Evolutionary conservation across 2,888 invertebrate genomes (phyloP).

Genomic region (Tinea pellionella): DNA sequence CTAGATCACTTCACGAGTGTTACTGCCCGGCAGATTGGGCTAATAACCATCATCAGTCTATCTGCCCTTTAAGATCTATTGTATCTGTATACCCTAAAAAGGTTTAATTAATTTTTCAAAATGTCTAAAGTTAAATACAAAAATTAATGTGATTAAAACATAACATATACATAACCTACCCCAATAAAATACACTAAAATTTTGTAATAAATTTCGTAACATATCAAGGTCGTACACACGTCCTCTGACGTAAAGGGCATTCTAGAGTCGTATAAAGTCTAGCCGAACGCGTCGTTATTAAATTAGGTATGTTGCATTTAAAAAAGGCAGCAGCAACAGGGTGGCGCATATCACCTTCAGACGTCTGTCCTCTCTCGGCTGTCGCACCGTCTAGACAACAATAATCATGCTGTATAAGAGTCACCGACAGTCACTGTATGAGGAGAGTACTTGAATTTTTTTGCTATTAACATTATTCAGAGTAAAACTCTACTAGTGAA

Average conservation of each 20-base stretch:
- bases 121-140: no score
- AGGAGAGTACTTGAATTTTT: not conserved
- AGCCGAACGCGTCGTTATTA: constrained; percentile 15
- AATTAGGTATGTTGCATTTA: constrained; percentile 37
- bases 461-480: not conserved
- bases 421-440: not conserved
- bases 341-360: constrained; percentile 45
- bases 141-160: no score
- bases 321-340: constrained; percentile 18
- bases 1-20: no score
- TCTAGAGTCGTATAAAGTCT: constrained; percentile 12
- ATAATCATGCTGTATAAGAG: constrained; percentile 14
- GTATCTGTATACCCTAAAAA: no score
- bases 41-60: no score
- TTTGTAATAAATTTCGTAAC: not conserved
- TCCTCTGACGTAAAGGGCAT: constrained; percentile 15
- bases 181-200: not conserved
- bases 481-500: no score
- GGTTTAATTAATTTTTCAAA: no score
- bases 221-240: constrained; percentile 11
- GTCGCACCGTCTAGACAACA: constrained; percentile 41
- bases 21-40: no score
- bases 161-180: no score
- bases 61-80: no score
- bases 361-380: constrained; percentile 35